phyloP scores from a whole-genome alignment of 2,797 vertebrate species.

The Pangasius larnaudii region DNA sequence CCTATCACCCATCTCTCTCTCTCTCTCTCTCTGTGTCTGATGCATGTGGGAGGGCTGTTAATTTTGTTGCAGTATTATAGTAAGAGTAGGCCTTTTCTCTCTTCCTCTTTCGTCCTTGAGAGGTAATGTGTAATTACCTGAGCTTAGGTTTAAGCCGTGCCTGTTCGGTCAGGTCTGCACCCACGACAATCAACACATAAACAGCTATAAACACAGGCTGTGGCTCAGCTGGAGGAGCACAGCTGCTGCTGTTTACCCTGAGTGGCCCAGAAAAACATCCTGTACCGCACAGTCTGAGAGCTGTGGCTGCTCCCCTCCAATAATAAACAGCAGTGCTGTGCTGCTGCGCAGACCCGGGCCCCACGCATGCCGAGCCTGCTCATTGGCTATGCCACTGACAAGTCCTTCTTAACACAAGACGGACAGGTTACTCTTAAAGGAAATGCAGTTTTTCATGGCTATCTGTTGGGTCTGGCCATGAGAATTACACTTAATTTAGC shows the following conservation, averaged over 20 bases:
- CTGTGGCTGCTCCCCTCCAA: constrained; percentile 74
- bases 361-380: constrained; percentile 74
- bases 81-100: constrained; percentile 41
- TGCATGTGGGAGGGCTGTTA: constrained; percentile 40
- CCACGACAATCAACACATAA: constrained; percentile 66
- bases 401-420: constrained; percentile 23
- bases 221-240: constrained; percentile 79
- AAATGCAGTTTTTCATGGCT: constrained; percentile 13
- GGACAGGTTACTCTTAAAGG: neutral
- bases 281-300: constrained; percentile 79
- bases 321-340: constrained; percentile 78
- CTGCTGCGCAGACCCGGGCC: constrained; percentile 73
- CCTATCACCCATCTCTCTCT: neutral
- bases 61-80: constrained; percentile 35
- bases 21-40: constrained; percentile 32
- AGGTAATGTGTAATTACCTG: constrained; percentile 78
- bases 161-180: constrained; percentile 75
- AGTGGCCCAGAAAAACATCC: constrained; percentile 84
- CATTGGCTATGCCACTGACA: constrained; percentile 57
- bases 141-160: constrained; percentile 70
- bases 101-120: constrained; percentile 68
- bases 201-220: constrained; percentile 73
- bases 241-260: constrained; percentile 86
- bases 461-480: constrained; percentile 25
- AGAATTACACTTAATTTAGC: constrained; percentile 16